A percentile compares a stretch with the other conserved stretches of the same genome.
phyloP scores from a whole-genome alignment of 2,113 vertebrate genomes.

The Apodemus sylvaticus region DNA sequence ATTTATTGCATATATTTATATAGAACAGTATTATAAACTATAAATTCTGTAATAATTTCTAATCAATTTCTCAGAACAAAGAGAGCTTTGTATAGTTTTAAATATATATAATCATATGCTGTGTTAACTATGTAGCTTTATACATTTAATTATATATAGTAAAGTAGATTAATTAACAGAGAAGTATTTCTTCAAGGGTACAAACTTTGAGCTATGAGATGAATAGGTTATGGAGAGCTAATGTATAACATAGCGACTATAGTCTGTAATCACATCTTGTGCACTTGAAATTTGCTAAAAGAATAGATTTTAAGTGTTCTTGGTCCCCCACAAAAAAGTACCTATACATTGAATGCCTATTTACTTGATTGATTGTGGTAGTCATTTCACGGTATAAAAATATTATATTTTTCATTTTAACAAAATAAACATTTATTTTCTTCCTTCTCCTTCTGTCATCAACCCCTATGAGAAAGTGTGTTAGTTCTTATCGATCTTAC shows the following conservation, averaged over 20 bases:
- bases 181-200: not conserved
- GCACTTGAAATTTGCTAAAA: not conserved
- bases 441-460: not conserved
- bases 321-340: not conserved
- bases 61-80: not conserved
- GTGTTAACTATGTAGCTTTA: not conserved
- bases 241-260: too few relatives aligned
- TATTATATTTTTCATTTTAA: not conserved
- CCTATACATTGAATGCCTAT: not conserved
- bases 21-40: not conserved
- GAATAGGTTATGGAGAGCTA: not conserved
- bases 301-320: not conserved
- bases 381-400: not conserved
- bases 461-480: not conserved
- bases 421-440: not conserved
- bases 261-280: not conserved
- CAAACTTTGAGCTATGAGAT: not conserved
- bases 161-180: not conserved
- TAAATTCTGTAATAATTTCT: slow-evolving; percentile 26
- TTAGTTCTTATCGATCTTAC: not conserved
- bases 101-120: not conserved
- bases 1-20: not conserved
- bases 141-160: not conserved
- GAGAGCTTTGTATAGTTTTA: not conserved
- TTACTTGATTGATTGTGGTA: not conserved